A percentile compares a stretch with the other conserved stretches of the same genome.
These are phyloP conservation scores for Neopelma chrysocephalum DNA, from an alignment of 2,797 vertebrate species.

Conservation along the genomic window DNA sequence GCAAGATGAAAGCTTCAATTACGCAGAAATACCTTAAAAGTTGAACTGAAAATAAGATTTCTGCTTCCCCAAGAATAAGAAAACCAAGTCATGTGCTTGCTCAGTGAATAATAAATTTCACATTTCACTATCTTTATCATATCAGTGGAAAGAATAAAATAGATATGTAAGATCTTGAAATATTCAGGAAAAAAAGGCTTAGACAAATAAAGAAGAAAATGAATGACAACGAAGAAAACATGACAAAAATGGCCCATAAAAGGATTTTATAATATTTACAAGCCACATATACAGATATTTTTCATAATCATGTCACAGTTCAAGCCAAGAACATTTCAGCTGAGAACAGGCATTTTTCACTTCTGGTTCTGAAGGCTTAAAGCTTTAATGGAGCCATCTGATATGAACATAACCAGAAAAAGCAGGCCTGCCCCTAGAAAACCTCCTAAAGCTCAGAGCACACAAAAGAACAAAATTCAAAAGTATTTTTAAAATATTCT, in stretches of 20 bases:
- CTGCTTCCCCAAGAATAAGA: background rate
- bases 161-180: background rate
- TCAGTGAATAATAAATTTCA: background rate
- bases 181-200: background rate
- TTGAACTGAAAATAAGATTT: background rate
- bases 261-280: background rate
- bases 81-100: background rate
- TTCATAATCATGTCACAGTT: background rate
- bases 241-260: background rate
- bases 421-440: background rate
- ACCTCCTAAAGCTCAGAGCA: background rate
- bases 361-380: background rate
- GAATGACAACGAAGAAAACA: background rate
- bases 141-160: background rate
- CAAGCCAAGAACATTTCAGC: background rate
- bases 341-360: background rate
- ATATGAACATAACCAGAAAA: background rate
- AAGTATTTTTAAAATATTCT: background rate
- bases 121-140: background rate
- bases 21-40: background rate
- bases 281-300: background rate
- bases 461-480: background rate
- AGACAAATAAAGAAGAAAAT: background rate
- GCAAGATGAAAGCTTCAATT: background rate
- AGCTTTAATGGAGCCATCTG: background rate